Evolutionary conservation across 2,113 vertebrate genomes (phyloP), one percentile per base, ranked within the genome.

Genomic region (Leiothrix lutea): DNA sequence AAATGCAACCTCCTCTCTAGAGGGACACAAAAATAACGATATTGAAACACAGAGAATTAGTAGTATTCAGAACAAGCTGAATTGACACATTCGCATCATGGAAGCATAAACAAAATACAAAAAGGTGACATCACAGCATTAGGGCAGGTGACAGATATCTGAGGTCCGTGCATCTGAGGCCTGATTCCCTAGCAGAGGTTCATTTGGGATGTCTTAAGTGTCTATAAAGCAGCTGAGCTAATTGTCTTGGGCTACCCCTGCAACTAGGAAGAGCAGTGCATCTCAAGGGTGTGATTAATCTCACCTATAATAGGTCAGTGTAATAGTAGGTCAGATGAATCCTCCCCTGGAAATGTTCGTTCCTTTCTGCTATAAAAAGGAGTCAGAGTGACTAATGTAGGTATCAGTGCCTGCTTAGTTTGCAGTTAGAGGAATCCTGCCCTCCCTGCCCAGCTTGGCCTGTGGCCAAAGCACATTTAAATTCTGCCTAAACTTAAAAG

Each of bases 321-420:
- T 91, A 82, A 85, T 22, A 91, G 73, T 80, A 91, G 95, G 94
- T 92, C 92, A 94, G 57, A 82, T 29, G 36, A 82, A 82, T 69
- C 40, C n/a, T 90, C 35, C 25, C n/a, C 44, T 71, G 62, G 61
- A 91, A 81, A 60, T 16, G 5, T 42, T 36, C 53, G 8, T 23
- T 87, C 44, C 56, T 62, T 61, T 60, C 36, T 60, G 61, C 69
- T 75, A 12, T 36, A 75, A 91, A 90, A 75, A 87, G 44, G 44
- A 89, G 25, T 36, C 56, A 20, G 38, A 48, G 29, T 78, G 82
- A 92, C 62, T 92, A 80, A 94, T 53, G 45, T 31, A 77, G 58
- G 64, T 64, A 80, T 11, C 48, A 56, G 71, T 0, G 0, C 25
- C 62, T 1, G 8, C 86, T 90, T 88, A 83, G 44, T 57, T 70